Evolutionary conservation across 2,797 vertebrate species (phyloP), one percentile per base, ranked within the genome.

Genomic region (Liparis tanakae): DNA sequence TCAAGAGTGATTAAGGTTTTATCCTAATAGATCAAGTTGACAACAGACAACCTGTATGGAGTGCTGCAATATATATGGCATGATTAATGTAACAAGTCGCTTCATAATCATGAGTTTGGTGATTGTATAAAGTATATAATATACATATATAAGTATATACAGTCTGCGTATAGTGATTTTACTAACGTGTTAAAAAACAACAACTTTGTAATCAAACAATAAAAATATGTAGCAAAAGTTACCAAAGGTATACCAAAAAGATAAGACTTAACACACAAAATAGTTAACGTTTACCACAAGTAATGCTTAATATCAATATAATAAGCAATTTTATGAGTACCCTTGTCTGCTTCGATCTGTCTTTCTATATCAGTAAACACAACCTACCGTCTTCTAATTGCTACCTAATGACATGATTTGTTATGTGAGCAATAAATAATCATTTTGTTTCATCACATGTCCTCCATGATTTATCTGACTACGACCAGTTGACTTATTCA

Each of bases 401-500:
- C 33, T 34, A 13, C 34, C 2, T 17, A 37, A 62, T 34, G 58
- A 67, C 13, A 48, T 10, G 13, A 22, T 14, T 68, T 55, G 20
- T 30, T 17, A 30, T 55, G 18, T 44, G 10, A 44, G 10, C n/a
- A 71, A 74, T 63, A 55, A 59, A 71, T 18, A 3, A 33, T 37
- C 36, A 13, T 33, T 37, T 17, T 4, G 7, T 62, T 60, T 61
- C 12, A 36, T 48, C 17, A 1, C 17, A 65, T 68, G 43, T 78
- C 8, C 54, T 43, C 36, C 0, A 1, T 20, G 10, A 77, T 74
- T 63, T 41, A 48, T 66, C 2, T 43, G 20, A 22, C 44, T 10
- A 13, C 2, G 2, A 34, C 67, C 15, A 30, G 56, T 67, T 67
- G 4, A 33, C 10, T 67, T 57, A 56, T 57, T 70, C 7, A 30